phyloP scores from a whole-genome alignment of 2,113 vertebrate species.

The Orycteropus afer region DNA sequence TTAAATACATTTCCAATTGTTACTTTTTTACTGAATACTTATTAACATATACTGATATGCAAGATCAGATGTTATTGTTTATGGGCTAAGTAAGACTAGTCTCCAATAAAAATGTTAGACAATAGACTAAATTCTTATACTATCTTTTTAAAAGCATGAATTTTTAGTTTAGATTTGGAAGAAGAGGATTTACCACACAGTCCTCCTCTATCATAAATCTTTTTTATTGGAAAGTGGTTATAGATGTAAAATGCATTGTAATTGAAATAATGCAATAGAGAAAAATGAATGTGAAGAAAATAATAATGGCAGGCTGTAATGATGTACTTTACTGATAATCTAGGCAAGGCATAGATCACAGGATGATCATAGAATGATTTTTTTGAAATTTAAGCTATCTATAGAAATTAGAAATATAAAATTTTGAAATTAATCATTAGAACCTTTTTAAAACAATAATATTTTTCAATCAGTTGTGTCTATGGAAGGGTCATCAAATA shows the following conservation, averaged over 20 bases:
- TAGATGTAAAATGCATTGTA: background rate
- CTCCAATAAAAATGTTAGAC: constrained; percentile 3
- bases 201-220: background rate
- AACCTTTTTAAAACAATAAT: background rate
- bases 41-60: background rate
- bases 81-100: background rate
- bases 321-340: background rate
- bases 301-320: background rate
- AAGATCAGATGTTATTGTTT: background rate
- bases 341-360: background rate
- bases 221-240: background rate
- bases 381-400: background rate
- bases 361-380: background rate
- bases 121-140: background rate
- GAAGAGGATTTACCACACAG: background rate
- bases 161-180: background rate
- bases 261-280: constrained; percentile 23
- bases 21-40: background rate
- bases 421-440: background rate
- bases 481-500: background rate
- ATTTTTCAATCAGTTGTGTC: background rate
- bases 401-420: background rate
- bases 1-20: background rate
- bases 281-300: background rate
- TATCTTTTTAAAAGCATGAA: background rate